Evolutionary conservation across 1,140 invertebrate species (phyloP).

Genomic region (Orchestia grillus): DNA sequence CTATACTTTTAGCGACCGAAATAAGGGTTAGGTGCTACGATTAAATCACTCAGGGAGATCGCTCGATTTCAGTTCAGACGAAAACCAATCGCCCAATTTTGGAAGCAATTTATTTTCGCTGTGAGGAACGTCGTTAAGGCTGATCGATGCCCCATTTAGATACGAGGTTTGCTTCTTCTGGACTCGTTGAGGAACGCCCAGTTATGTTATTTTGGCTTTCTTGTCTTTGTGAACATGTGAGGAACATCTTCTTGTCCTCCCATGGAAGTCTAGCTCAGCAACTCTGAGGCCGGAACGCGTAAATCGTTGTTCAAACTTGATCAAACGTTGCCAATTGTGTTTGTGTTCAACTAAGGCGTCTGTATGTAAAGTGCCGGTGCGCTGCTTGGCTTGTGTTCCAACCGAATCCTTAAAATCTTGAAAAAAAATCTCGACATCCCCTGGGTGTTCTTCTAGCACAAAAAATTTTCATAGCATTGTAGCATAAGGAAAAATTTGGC

Average conservation of each 20-base stretch:
- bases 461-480: too few relatives aligned
- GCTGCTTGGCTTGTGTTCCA: too few relatives aligned
- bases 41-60: background rate
- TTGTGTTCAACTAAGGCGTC: too few relatives aligned
- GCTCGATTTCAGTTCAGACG: background rate
- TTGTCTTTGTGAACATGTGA: background rate
- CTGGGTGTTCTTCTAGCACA: too few relatives aligned
- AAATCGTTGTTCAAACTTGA: too few relatives aligned
- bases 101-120: background rate
- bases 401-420: too few relatives aligned
- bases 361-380: too few relatives aligned
- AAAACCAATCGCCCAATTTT: constrained; percentile 1
- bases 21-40: background rate
- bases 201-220: background rate
- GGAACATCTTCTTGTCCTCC: background rate
- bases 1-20: background rate
- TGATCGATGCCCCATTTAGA: background rate
- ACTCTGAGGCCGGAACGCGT: too few relatives aligned
- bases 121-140: background rate
- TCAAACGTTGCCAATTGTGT: too few relatives aligned
- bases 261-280: background rate
- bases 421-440: too few relatives aligned
- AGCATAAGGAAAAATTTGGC: too few relatives aligned
- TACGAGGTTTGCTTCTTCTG: background rate
- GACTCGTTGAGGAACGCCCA: background rate